Evolutionary conservation across 2,113 vertebrate species (phyloP).

Genomic region (Guaruba guarouba): DNA sequence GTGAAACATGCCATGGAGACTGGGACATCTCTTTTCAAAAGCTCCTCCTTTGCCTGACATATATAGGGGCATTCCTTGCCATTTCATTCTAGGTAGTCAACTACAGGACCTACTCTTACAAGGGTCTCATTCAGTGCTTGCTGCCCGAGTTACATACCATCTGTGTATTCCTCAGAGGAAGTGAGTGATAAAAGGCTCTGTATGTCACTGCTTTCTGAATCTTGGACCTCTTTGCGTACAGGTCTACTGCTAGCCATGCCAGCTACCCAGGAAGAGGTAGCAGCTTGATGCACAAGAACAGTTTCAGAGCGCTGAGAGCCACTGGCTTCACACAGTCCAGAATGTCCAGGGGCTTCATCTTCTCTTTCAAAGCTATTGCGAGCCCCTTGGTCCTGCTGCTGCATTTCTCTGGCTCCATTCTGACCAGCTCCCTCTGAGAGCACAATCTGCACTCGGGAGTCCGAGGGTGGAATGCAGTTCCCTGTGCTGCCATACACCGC

Average conservation of each 20-base stretch:
- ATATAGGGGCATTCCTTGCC: background rate
- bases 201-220: slow-evolving; percentile 92
- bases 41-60: background rate
- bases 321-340: slow-evolving; percentile 83
- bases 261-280: slow-evolving; percentile 85
- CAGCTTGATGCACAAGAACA: slow-evolving; percentile 87
- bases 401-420: slow-evolving; percentile 52
- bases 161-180: slow-evolving; percentile 90
- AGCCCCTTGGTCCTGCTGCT: slow-evolving; percentile 62
- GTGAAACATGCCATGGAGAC: background rate
- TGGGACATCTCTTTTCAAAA: background rate
- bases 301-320: slow-evolving; percentile 87
- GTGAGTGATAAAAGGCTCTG: slow-evolving; percentile 94
- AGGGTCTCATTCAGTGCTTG: background rate
- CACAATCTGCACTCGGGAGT: slow-evolving; percentile 92
- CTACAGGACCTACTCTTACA: background rate
- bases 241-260: slow-evolving; percentile 78
- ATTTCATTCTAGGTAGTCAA: background rate
- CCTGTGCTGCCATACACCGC: slow-evolving; percentile 92
- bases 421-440: slow-evolving; percentile 84
- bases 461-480: slow-evolving; percentile 78
- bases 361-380: slow-evolving; percentile 73
- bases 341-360: slow-evolving; percentile 74
- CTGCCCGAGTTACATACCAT: slow-evolving; percentile 79
- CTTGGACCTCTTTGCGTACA: slow-evolving; percentile 79